Percentiles rank a stretch among this genome's conserved stretches.
Conservation (phyloP, 2,797 vertebrate species). For the Urosaurus nigricauda region DNA sequence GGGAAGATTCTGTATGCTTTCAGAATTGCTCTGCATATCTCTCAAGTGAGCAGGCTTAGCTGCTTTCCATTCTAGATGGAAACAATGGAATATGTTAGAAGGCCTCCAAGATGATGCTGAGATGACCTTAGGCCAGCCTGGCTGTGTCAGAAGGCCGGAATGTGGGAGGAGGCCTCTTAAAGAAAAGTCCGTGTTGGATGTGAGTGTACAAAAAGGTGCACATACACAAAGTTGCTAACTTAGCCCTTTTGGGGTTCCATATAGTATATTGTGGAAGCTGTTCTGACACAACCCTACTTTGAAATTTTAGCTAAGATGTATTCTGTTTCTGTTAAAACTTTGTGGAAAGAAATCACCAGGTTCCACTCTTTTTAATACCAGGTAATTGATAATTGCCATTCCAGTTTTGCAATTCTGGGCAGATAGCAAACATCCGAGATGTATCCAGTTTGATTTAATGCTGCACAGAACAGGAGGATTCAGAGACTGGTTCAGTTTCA, state of each 20-base stretch:
- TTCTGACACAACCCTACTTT: neutral
- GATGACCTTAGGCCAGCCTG: neutral
- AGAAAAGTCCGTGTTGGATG: neutral
- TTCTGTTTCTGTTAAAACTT: neutral
- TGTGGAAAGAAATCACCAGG: neutral
- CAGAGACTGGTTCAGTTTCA: neutral
- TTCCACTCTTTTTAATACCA: neutral
- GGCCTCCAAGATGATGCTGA: neutral
- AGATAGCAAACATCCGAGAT: neutral
- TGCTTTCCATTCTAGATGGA: neutral
- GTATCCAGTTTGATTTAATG: too few relatives aligned
- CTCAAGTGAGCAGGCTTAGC: neutral
- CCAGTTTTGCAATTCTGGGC: neutral
- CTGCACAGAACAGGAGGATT: neutral
- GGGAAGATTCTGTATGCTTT: neutral
- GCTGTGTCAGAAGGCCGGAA: neutral
- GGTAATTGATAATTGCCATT: too few relatives aligned
- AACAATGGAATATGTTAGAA: neutral
- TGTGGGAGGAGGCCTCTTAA: too few relatives aligned
- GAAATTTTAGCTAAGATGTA: neutral
- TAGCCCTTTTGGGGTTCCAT: too few relatives aligned
- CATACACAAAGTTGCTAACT: neutral
- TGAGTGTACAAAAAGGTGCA: neutral
- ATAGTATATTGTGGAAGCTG: neutral
- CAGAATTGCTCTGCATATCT: neutral